Conservation (phyloP, 2,888 invertebrate genomes). For the Unio pictorum region DNA sequence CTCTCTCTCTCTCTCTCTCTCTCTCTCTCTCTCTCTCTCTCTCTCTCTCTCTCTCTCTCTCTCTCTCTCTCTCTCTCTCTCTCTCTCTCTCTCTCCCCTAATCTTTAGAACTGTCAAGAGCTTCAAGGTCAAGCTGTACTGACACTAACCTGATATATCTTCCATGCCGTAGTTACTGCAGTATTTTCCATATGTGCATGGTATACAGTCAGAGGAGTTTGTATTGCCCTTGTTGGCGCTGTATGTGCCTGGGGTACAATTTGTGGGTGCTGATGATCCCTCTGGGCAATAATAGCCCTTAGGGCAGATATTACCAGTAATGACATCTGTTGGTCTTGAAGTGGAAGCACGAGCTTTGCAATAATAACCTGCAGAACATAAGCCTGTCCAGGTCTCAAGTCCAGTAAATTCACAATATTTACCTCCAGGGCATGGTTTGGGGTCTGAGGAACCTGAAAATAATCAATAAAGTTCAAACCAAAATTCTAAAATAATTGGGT, state of each 20-base stretch:
- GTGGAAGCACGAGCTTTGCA: conserved; percentile 49
- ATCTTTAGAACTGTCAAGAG: no score
- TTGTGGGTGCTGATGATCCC: conserved; percentile 49
- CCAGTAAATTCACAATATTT: conserved; percentile 61
- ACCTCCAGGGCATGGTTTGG: conserved; percentile 62
- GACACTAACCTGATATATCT: conserved; percentile 42
- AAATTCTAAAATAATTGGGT: not conserved
- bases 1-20: no score
- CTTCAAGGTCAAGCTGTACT: not conserved
- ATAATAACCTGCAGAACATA: conserved; percentile 65
- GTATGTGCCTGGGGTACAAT: conserved; percentile 62
- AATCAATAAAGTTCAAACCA: not conserved
- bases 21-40: no score
- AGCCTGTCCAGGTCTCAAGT: conserved; percentile 54
- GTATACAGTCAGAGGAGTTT: conserved; percentile 45
- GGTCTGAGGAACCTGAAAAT: conserved; percentile 56
- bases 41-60: no score
- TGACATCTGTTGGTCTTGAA: conserved; percentile 50
- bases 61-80: no score
- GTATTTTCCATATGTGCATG: conserved; percentile 58
- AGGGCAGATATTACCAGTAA: conserved; percentile 59
- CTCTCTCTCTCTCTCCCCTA: no score
- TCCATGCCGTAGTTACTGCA: conserved; percentile 62
- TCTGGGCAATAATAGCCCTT: conserved; percentile 57
- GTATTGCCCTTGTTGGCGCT: conserved; percentile 50